Base-by-base conservation (phyloP, 2,888 invertebrate genomes). In the Caenorhabditis zanzibari region DNA sequence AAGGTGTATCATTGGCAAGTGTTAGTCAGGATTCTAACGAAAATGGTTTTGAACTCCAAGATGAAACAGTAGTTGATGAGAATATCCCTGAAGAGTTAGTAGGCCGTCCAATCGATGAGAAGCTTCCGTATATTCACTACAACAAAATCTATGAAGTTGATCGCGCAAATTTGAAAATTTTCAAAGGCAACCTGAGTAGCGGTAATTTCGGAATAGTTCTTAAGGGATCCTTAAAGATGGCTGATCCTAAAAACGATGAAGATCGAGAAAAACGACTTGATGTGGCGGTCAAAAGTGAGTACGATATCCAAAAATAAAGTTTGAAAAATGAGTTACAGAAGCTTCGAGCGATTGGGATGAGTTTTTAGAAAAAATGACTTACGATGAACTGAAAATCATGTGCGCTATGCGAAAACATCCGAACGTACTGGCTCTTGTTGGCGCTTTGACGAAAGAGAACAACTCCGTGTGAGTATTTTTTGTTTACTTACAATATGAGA, bases 271-370 rank as follows among this genome's bases (percentile, higher is more conserved):
- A 54, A 26, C 6, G 26, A 26, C 6, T 64, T 0, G 19, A 24
- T 22, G 66, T 66, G 26, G 66, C 66, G 2, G 7, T 66, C 2
- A 66, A 66, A 66, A 2, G 66, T 66, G 14, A 49, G 47, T 32
- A 6, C 5, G 32, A 7, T 32, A 6, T n/a, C n/a, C n/a, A n/a
- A n/a, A n/a, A n/a, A n/a, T n/a, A n/a, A 32, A 32, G n/a, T 6
- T 9, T 19, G 1, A 49, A 24, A 24, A 4, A 10, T 24, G 54
- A 24, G 6, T 19, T 19, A 3, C 19, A 54, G 14, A 4, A 22
- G 14, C n/a, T n/a, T n/a, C n/a, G n/a, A n/a, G n/a, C n/a, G n/a
- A n/a, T n/a, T n/a, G n/a, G n/a, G n/a, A n/a, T n/a, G n/a, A n/a
- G n/a, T n/a, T n/a, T n/a, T n/a, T n/a, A n/a, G n/a, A n/a, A n/a